Conservation (phyloP, 2,888 invertebrate species). For the Campoletis raptor region DNA sequence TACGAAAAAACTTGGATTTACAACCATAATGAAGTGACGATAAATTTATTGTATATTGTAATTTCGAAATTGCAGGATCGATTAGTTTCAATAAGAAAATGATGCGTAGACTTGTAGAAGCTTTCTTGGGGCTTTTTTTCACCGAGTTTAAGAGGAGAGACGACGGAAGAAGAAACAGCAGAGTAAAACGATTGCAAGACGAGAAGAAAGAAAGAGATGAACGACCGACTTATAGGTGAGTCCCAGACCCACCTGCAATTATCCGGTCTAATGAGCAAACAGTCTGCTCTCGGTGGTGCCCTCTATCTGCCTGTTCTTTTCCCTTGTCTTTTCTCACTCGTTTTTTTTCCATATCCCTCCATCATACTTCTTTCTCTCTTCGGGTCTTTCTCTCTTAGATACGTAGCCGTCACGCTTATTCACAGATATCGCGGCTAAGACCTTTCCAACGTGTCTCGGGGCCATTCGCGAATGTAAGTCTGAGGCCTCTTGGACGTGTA, state of each 20-base stretch:
- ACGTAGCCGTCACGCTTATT: conserved; percentile 61
- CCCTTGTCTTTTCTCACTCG: conserved; percentile 51
- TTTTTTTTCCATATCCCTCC: conserved; percentile 47
- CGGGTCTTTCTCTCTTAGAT: conserved; percentile 45
- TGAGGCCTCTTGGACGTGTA: conserved; percentile 38
- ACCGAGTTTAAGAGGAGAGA: not conserved
- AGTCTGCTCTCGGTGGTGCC: conserved; percentile 76
- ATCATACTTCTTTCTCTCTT: conserved; percentile 58
- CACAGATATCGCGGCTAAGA: conserved; percentile 58
- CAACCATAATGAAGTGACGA: not conserved
- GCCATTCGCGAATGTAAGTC: conserved; percentile 58
- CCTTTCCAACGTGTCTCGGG: conserved; percentile 65
- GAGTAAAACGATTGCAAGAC: conserved; percentile 30
- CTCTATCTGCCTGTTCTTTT: conserved; percentile 70
- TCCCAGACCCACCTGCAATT: conserved; percentile 81
- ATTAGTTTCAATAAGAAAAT: not conserved
- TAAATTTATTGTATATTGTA: not conserved
- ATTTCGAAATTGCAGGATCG: not conserved
- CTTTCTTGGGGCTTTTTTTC: not conserved
- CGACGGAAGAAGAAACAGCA: conserved; percentile 1
- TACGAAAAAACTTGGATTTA: not conserved
- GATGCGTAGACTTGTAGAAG: not conserved
- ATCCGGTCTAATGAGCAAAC: conserved; percentile 84
- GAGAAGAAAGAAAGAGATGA: conserved; percentile 29
- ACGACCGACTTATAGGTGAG: conserved; percentile 76